Percentiles rank a stretch among this genome's conserved stretches.
Evolutionary conservation across 2,113 vertebrate genomes (phyloP).

Genomic region (Lonchura striata): DNA sequence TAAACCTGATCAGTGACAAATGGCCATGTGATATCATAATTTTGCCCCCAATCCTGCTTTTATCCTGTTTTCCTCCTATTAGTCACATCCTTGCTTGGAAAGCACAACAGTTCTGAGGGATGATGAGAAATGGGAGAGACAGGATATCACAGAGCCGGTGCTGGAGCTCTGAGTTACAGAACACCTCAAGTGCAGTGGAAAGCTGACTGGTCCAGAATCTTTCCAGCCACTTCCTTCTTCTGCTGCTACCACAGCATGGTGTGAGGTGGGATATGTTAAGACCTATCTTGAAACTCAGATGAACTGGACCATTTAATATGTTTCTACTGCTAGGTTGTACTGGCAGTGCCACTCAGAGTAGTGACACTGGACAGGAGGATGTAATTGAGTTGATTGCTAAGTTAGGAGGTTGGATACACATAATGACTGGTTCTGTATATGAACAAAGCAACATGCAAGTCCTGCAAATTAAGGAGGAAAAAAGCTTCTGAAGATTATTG

Average conservation of each 20-base stretch:
- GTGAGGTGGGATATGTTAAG: neutral
- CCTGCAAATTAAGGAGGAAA: neutral
- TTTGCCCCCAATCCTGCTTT: neutral
- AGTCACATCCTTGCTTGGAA: neutral
- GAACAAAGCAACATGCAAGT: neutral
- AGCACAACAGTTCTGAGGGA: neutral
- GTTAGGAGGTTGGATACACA: neutral
- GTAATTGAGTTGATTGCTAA: neutral
- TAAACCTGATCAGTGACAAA: neutral
- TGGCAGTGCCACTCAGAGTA: neutral
- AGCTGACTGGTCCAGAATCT: neutral
- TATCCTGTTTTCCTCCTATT: neutral
- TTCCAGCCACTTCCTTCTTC: conserved; percentile 4
- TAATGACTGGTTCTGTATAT: neutral
- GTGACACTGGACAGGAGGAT: neutral
- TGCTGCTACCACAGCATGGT: neutral
- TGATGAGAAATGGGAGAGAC: neutral
- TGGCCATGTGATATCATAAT: neutral
- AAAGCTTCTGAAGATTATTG: neutral
- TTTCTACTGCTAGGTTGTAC: neutral
- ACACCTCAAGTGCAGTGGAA: neutral
- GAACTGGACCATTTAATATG: neutral
- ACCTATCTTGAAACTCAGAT: neutral
- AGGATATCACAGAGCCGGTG: neutral
- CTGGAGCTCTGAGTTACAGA: neutral